These are phyloP conservation scores for Apis dorsata DNA, from an alignment of 1,140 invertebrate species.

Conservation along the genomic window DNA sequence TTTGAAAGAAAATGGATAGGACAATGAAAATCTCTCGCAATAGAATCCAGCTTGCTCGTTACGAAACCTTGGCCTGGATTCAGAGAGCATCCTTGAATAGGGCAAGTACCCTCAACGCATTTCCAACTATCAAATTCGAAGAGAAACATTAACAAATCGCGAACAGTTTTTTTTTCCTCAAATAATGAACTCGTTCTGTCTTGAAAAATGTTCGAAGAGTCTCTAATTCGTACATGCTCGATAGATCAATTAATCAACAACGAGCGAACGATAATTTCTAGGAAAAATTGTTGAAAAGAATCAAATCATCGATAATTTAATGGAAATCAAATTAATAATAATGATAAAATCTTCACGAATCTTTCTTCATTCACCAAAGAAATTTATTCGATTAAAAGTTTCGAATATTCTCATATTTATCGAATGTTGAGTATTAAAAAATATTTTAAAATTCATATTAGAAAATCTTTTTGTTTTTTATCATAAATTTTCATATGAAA, in stretches of 20 bases:
- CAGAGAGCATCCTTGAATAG: background rate
- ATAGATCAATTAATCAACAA: background rate
- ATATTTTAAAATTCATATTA: too few species aligned
- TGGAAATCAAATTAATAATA: too few species aligned
- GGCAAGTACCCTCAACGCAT: slow-evolving; percentile 7
- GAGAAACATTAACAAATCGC: slow-evolving; percentile 1
- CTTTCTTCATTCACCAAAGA: too few species aligned
- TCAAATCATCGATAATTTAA: too few species aligned
- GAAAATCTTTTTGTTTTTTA: too few species aligned
- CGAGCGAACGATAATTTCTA: background rate
- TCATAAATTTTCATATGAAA: too few species aligned
- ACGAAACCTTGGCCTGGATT: background rate
- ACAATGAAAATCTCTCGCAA: background rate
- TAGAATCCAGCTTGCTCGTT: background rate
- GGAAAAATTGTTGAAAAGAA: too few species aligned
- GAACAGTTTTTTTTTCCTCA: background rate
- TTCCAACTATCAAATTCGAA: background rate
- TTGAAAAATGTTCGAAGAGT: background rate
- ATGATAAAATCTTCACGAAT: too few species aligned
- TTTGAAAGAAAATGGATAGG: too few species aligned
- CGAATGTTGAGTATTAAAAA: too few species aligned
- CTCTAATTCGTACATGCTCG: background rate
- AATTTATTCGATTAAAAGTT: too few species aligned
- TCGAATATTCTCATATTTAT: too few species aligned
- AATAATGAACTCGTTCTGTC: background rate